These are phyloP conservation scores for Rhodinocichla rosea DNA, from an alignment of 2,113 vertebrate genomes.

Conservation along the genomic window DNA sequence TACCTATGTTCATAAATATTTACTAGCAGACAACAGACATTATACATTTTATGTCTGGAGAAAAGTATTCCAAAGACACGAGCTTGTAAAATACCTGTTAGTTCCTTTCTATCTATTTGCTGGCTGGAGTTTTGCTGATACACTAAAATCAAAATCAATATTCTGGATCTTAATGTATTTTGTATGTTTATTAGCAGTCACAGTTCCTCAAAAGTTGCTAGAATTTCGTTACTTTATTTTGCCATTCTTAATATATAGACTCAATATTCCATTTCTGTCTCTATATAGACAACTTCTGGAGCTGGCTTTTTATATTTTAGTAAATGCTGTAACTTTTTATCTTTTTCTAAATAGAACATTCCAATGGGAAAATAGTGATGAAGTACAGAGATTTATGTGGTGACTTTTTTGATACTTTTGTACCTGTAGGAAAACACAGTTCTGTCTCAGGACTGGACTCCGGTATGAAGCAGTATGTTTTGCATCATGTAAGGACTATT, in stretches of 20 bases:
- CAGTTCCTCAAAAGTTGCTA: constrained; percentile 90
- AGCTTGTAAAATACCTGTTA: constrained; percentile 83
- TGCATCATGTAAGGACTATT: not conserved
- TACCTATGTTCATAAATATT: constrained; percentile 89
- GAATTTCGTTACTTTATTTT: constrained; percentile 97
- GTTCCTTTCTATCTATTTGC: constrained; percentile 89
- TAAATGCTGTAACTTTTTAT: constrained; percentile 86
- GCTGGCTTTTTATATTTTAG: constrained; percentile 77
- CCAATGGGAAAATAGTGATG: constrained; percentile 83
- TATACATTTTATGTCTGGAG: constrained; percentile 95
- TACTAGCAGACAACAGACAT: constrained; percentile 96
- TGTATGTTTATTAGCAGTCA: constrained; percentile 78
- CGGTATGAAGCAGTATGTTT: not conserved
- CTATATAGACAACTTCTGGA: constrained; percentile 80
- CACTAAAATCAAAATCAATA: constrained; percentile 83
- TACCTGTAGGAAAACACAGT: not conserved
- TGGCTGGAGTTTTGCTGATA: constrained; percentile 87
- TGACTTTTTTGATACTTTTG: constrained; percentile 40
- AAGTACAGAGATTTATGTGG: constrained; percentile 96
- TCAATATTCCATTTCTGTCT: constrained; percentile 86
- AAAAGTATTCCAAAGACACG: constrained; percentile 84
- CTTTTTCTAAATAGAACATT: constrained; percentile 89
- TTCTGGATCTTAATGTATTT: constrained; percentile 89
- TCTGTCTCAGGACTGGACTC: not conserved
- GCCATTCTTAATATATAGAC: constrained; percentile 90